phyloP scores from a whole-genome alignment of 2,113 vertebrate species.

The Cisticola juncidis region DNA sequence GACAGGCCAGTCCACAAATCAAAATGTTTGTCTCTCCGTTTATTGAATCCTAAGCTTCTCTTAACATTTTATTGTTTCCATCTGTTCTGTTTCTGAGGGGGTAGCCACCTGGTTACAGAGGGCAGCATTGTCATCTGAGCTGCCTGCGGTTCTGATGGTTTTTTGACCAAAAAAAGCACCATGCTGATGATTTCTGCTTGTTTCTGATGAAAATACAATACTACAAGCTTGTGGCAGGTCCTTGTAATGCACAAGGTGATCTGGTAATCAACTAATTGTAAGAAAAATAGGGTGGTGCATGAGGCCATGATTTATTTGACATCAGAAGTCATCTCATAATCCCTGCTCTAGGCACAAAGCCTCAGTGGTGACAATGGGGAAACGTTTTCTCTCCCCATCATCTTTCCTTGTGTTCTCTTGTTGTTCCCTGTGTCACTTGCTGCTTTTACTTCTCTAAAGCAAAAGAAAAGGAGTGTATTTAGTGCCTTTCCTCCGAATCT shows the following conservation, averaged over 20 bases:
- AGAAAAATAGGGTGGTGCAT: not conserved
- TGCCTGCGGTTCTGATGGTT: not conserved
- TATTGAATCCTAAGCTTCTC: not conserved
- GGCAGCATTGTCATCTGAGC: not conserved
- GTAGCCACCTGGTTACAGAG: not conserved
- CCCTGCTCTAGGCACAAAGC: not conserved
- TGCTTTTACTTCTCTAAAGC: not conserved
- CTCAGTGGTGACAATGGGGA: not conserved
- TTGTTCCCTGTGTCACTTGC: accelerated
- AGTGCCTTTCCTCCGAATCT: not conserved
- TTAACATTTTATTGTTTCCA: not conserved
- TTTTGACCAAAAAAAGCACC: not conserved
- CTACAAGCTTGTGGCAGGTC: not conserved
- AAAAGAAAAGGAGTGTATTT: not conserved
- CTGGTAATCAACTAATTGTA: not conserved
- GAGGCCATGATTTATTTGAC: not conserved
- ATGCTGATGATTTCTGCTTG: not conserved
- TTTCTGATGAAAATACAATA: not conserved
- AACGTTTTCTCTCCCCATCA: not conserved
- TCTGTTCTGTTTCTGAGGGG: not conserved
- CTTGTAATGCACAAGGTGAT: not conserved
- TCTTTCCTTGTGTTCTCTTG: not conserved
- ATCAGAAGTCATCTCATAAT: not conserved
- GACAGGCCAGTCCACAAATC: not conserved
- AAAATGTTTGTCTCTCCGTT: not conserved